Evolutionary conservation across 2,888 invertebrate genomes (phyloP).

Genomic region (Drosophila vallismaia): DNA sequence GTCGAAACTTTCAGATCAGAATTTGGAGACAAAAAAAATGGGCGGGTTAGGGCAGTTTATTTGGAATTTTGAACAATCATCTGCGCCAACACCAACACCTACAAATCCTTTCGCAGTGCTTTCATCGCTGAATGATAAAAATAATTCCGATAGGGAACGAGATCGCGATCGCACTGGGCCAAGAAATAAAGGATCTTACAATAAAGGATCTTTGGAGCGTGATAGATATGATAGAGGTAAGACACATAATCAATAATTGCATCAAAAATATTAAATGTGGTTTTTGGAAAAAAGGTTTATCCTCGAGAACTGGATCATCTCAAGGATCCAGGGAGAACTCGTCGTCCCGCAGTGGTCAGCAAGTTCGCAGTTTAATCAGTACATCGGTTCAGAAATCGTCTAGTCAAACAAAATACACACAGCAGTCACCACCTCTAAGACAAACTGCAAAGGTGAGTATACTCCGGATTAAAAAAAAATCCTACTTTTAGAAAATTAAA

Average conservation of each 20-base stretch:
- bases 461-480: no score
- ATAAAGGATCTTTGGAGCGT: constrained; percentile 82
- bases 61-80: constrained; percentile 69
- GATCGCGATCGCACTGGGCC: constrained; percentile 79
- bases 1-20: constrained; percentile 68
- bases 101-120: constrained; percentile 82
- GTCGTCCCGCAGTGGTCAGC: constrained; percentile 76
- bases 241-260: neutral
- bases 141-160: constrained; percentile 61
- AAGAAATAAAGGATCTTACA: constrained; percentile 81
- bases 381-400: constrained; percentile 81
- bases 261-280: neutral
- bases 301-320: constrained; percentile 86
- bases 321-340: constrained; percentile 85
- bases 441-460: constrained; percentile 70
- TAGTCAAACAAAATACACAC: constrained; percentile 82
- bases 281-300: constrained; percentile 74
- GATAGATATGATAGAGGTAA: constrained; percentile 80
- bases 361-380: constrained; percentile 72
- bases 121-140: constrained; percentile 76
- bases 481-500: no score
- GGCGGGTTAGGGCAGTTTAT: constrained; percentile 79
- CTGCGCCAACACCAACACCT: constrained; percentile 74
- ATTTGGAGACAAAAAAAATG: constrained; percentile 81
- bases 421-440: constrained; percentile 74